Percentiles rank a stretch among this genome's conserved stretches.
Evolutionary conservation across 2,113 vertebrate genomes (phyloP).

Genomic region (Pterocles burchelli): DNA sequence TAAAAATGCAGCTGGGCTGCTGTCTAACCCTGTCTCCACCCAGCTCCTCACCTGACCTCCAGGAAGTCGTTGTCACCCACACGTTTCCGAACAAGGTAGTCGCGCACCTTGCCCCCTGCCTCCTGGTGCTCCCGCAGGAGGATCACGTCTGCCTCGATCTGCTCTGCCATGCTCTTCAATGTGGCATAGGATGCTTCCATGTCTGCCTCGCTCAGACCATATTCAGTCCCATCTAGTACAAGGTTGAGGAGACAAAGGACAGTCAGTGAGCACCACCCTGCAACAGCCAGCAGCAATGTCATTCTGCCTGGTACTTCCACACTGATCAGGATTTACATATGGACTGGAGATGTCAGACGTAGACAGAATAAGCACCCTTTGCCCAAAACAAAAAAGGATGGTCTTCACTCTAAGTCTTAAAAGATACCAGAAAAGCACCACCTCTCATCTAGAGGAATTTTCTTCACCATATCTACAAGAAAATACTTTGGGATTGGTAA

Average conservation of each 20-base stretch:
- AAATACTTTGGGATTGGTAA: not conserved
- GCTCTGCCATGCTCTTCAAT: constrained; percentile 92
- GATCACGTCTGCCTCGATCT: constrained; percentile 92
- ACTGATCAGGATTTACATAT: accelerated
- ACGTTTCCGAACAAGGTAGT: constrained; percentile 92
- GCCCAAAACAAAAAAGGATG: not conserved
- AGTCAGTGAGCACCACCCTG: not conserved
- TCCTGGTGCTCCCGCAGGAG: constrained; percentile 90
- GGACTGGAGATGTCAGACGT: not conserved
- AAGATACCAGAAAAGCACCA: not conserved
- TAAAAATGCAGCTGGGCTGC: constrained; percentile 40
- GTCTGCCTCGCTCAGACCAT: constrained; percentile 91
- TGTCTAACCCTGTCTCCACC: constrained; percentile 30
- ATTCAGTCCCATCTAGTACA: constrained; percentile 89
- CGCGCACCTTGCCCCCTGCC: constrained; percentile 88
- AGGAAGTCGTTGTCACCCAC: constrained; percentile 98
- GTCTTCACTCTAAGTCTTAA: not conserved
- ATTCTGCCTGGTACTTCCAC: not conserved
- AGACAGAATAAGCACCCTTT: not conserved
- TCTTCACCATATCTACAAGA: not conserved
- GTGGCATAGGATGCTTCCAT: constrained; percentile 97
- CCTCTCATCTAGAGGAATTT: not conserved
- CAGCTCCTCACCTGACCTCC: constrained; percentile 92
- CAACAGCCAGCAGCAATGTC: not conserved
- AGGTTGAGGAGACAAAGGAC: not conserved